Percentiles rank a stretch among this genome's conserved stretches.
Evolutionary conservation across 2,888 invertebrate genomes (phyloP).

Genomic region (Gymnosoma rotundatum): DNA sequence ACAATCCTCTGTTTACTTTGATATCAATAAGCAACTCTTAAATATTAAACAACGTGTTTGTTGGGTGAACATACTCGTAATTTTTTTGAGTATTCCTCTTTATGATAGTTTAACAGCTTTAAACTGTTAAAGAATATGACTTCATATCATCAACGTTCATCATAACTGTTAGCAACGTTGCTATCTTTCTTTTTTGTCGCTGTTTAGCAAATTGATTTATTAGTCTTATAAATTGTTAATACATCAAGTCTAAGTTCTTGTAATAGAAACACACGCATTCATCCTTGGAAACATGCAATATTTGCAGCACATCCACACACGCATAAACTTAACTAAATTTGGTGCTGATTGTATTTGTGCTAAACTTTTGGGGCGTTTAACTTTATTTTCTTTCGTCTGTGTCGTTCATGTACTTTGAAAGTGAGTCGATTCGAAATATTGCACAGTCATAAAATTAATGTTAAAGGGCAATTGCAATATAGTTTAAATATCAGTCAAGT

Average conservation of each 20-base stretch:
- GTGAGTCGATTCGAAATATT: too few relatives aligned
- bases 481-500: not conserved
- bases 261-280: conserved; percentile 60
- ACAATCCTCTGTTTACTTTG: too few relatives aligned
- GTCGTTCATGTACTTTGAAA: too few relatives aligned
- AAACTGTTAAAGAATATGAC: conserved; percentile 57
- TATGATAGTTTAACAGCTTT: not conserved
- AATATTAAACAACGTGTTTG: too few relatives aligned
- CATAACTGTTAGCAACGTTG: conserved; percentile 55
- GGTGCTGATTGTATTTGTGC: conserved; percentile 6
- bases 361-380: conserved; percentile 26
- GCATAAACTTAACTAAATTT: conserved; percentile 22
- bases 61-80: too few relatives aligned
- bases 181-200: conserved; percentile 27
- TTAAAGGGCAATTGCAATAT: conserved; percentile 29
- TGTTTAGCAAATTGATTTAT: conserved; percentile 68
- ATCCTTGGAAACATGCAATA: conserved; percentile 4
- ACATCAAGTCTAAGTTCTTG: conserved; percentile 57
- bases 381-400: not conserved
- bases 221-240: conserved; percentile 58
- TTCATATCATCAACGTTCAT: conserved; percentile 73
- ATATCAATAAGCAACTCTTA: too few relatives aligned
- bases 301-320: not conserved
- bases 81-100: too few relatives aligned
- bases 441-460: conserved; percentile 45